Evolutionary conservation across 2,888 invertebrate genomes (phyloP), one percentile per base, ranked within the genome.

Genomic region (Cantharis lateralis): DNA sequence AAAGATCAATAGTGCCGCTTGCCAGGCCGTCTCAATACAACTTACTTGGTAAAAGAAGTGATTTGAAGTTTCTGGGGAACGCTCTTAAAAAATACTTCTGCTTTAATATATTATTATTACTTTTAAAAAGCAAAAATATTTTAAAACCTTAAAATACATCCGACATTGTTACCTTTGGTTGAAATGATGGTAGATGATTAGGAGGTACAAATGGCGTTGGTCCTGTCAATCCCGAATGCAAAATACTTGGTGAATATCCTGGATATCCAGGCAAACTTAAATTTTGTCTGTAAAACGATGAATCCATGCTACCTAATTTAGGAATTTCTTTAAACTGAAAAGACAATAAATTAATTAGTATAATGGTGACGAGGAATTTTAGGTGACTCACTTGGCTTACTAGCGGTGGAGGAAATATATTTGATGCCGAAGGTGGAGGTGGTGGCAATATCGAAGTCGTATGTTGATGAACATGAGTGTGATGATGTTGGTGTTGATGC

Each of bases 401-500:
- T 88, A 95, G 89, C 71, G 93, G 91, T 81, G 94, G 91, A 71
- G 93, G 92, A 81, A 91, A 91, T 82, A 92, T 89, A 62, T 90
- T 88, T 10, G 90, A 88, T 84, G 90, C 85, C 76, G 90, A 88
- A 80, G 91, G 87, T 75, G 91, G 88, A 18, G 91, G 90, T 18
- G 92, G 91, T 71, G 93, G 91, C 78, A 92, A 86, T 76, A 93
- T 89, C 75, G 93, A 91, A 75, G 94, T 91, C 82, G 95, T 94
- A 87, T 95, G 95, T 86, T 96, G 96, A 90, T 96, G 96, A 85
- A 96, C 94, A 89, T 96, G 95, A 72, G 95, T 95, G 88, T 96
- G 96, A 87, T 96, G 96, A 89, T 96, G 96, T 88, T 96, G 96
- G 90, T 96, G 96, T 90, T 96, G 96, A 88, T 96, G 96, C 92